Evolutionary conservation across 2,797 vertebrate genomes (phyloP).

Genomic region (Amazona finschi): DNA sequence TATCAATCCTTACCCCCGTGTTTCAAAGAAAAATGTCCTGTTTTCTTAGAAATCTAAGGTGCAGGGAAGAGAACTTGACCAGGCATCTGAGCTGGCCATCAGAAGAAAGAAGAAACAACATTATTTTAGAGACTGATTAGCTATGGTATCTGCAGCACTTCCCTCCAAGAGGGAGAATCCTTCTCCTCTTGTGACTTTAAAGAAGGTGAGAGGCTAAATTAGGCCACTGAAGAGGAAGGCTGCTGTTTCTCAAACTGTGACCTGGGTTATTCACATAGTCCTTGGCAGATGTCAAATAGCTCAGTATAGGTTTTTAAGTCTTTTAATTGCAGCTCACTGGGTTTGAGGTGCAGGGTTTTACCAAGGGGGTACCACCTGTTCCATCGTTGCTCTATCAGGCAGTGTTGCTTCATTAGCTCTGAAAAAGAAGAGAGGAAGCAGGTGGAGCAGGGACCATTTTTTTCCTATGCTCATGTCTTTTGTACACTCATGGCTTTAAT

Average conservation of each 20-base stretch:
- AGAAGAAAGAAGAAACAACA: not conserved
- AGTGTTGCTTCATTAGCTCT: not conserved
- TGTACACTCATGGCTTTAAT: not conserved
- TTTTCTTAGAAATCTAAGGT: constrained; percentile 11
- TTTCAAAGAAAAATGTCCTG: not conserved
- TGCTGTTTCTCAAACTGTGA: not conserved
- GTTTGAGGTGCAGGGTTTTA: not conserved
- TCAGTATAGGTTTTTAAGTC: not conserved
- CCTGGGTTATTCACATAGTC: not conserved
- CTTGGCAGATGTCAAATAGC: not conserved
- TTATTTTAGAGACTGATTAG: not conserved
- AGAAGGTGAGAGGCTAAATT: not conserved
- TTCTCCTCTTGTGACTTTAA: not conserved
- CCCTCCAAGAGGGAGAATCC: not conserved
- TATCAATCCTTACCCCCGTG: not conserved
- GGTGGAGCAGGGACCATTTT: not conserved
- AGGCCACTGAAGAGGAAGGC: not conserved
- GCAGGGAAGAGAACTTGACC: not conserved
- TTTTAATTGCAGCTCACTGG: not conserved
- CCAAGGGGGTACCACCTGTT: not conserved
- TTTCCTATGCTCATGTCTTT: not conserved
- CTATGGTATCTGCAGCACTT: not conserved
- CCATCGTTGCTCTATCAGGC: not conserved
- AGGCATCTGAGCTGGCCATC: not conserved
- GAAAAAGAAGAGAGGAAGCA: not conserved